A percentile compares a stretch with the other conserved stretches of the same genome.
These are phyloP conservation scores for Girardinichthys multiradiatus DNA, from an alignment of 2,113 vertebrate genomes.

Conservation along the genomic window DNA sequence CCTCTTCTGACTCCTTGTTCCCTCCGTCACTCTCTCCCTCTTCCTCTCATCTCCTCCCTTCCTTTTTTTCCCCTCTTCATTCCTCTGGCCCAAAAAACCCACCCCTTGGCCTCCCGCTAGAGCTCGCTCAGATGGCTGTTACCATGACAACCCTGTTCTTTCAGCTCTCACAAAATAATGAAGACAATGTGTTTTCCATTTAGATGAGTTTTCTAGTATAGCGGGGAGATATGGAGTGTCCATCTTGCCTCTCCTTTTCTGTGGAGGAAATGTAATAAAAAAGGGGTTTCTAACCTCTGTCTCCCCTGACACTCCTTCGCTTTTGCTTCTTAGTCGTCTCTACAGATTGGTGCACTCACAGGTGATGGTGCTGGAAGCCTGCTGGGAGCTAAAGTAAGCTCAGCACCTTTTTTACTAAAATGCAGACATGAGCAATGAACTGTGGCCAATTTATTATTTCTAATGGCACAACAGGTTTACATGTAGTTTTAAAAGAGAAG, in stretches of 20 bases:
- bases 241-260: slow-evolving; percentile 87
- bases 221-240: slow-evolving; percentile 87
- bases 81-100: slow-evolving; percentile 86
- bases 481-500: slow-evolving; percentile 22
- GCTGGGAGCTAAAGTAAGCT: slow-evolving; percentile 68
- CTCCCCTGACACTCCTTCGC: slow-evolving; percentile 48
- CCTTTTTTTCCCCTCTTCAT: slow-evolving; percentile 60
- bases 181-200: slow-evolving; percentile 99
- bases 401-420: slow-evolving; percentile 38
- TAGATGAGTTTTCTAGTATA: slow-evolving; percentile 95
- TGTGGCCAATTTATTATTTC: not conserved
- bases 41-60: slow-evolving; percentile 9
- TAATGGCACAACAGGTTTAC: slow-evolving; percentile 15
- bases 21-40: slow-evolving; percentile 14
- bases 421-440: slow-evolving; percentile 22
- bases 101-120: slow-evolving; percentile 78
- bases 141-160: slow-evolving; percentile 98
- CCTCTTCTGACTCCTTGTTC: slow-evolving; percentile 45
- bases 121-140: slow-evolving; percentile 95
- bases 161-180: slow-evolving; percentile 98
- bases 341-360: slow-evolving; percentile 46
- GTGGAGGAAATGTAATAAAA: slow-evolving; percentile 82
- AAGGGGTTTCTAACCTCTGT: slow-evolving; percentile 69
- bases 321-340: slow-evolving; percentile 31
- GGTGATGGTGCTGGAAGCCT: slow-evolving; percentile 63